Percentiles rank a stretch among this genome's conserved stretches.
phyloP scores from a whole-genome alignment of 2,113 vertebrate genomes.

The Natator depressus region DNA sequence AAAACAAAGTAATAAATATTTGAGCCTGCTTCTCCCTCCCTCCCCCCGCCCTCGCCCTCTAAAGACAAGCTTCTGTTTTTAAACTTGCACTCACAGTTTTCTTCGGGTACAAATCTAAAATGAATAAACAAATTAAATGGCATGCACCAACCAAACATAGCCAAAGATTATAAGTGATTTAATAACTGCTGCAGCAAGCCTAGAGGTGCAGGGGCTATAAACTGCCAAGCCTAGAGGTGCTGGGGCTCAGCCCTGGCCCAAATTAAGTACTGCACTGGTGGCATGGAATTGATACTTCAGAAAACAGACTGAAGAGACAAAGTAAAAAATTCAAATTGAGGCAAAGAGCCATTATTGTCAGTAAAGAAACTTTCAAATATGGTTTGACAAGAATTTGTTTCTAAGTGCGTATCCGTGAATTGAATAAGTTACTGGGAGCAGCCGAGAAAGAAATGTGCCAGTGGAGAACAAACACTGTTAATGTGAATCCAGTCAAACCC shows the following conservation, averaged over 20 bases:
- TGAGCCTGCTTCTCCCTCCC: background rate
- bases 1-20: background rate
- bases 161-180: background rate
- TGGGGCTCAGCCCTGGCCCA: too few species aligned
- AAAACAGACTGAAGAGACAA: background rate
- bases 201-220: too few species aligned
- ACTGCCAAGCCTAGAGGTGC: too few species aligned
- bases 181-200: too few species aligned
- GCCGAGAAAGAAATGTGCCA: background rate
- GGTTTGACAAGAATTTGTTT: constrained; percentile 10
- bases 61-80: background rate
- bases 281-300: background rate
- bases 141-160: background rate
- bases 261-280: background rate
- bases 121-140: background rate
- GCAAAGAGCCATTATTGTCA: background rate
- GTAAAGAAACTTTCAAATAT: background rate
- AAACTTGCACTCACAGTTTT: background rate
- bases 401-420: background rate
- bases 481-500: too few species aligned
- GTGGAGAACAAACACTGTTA: background rate
- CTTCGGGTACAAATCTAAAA: background rate
- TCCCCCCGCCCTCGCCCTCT: too few species aligned
- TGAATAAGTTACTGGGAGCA: background rate
- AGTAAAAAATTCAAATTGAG: background rate